Conservation (phyloP, 35 echinoderm and acorn worm genomes). For the Chiridota heheva region DNA sequence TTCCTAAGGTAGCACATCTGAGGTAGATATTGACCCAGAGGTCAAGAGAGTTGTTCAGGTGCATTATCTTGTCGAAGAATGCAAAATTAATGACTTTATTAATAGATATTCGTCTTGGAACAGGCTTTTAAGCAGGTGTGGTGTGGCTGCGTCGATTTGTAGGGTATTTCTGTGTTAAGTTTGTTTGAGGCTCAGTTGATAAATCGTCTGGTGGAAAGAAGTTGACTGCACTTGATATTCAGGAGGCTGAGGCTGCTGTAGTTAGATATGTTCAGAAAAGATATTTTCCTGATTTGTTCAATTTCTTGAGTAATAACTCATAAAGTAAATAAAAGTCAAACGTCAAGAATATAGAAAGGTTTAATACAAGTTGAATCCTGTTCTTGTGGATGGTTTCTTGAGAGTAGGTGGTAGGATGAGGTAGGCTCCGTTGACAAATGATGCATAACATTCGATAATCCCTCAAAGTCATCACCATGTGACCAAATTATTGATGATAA, state of each 20-base stretch:
- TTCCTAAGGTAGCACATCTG: background rate
- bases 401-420: background rate
- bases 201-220: background rate
- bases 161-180: background rate
- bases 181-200: background rate
- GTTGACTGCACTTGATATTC: background rate
- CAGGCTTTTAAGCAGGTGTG: background rate
- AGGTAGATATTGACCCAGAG: constrained; percentile 6
- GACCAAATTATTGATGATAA: too few species aligned
- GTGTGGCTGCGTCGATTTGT: constrained; percentile 19
- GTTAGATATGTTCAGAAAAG: constrained; percentile 13
- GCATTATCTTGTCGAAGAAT: too few species aligned
- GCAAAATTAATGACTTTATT: constrained; percentile 6
- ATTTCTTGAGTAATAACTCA: too few species aligned
- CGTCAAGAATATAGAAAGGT: too few species aligned
- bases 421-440: constrained; percentile 16
- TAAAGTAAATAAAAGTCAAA: too few species aligned
- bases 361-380: constrained; percentile 15
- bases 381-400: background rate
- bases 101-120: constrained; percentile 3
- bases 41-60: constrained; percentile 7
- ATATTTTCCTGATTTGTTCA: constrained; percentile 8
- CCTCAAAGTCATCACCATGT: too few species aligned
- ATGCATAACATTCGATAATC: background rate
- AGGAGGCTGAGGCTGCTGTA: background rate